Conservation (phyloP, 2,113 vertebrate genomes). For the Asarcornis scutulata region DNA sequence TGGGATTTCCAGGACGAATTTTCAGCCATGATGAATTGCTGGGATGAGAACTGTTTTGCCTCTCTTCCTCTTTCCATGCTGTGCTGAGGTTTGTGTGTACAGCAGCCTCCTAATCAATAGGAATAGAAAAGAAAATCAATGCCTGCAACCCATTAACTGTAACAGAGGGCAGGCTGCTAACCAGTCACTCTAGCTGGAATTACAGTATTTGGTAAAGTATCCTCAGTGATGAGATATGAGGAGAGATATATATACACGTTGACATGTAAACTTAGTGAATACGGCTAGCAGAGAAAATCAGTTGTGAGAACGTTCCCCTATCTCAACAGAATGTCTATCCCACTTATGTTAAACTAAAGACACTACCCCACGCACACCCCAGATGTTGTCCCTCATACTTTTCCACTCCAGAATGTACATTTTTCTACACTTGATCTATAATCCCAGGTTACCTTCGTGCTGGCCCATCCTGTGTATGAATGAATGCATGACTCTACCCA, state of each 20-base stretch:
- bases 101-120: conserved; percentile 70
- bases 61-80: conserved; percentile 48
- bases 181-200: conserved; percentile 25
- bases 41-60: conserved; percentile 34
- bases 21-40: neutral
- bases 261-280: neutral
- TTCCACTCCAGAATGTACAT: neutral
- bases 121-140: conserved; percentile 69
- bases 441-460: neutral
- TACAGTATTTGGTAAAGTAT: conserved; percentile 16
- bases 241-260: neutral
- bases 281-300: neutral
- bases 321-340: neutral
- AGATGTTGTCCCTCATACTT: neutral
- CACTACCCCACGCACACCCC: neutral
- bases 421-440: neutral
- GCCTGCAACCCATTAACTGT: conserved; percentile 65
- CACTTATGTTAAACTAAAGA: neutral
- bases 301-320: neutral
- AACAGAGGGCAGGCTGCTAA: conserved; percentile 64
- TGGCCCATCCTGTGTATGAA: neutral
- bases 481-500: neutral
- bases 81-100: conserved; percentile 49
- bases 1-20: neutral
- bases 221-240: neutral